These are phyloP conservation scores for Pica pica DNA, from an alignment of 2,113 vertebrate species.

Conservation along the genomic window DNA sequence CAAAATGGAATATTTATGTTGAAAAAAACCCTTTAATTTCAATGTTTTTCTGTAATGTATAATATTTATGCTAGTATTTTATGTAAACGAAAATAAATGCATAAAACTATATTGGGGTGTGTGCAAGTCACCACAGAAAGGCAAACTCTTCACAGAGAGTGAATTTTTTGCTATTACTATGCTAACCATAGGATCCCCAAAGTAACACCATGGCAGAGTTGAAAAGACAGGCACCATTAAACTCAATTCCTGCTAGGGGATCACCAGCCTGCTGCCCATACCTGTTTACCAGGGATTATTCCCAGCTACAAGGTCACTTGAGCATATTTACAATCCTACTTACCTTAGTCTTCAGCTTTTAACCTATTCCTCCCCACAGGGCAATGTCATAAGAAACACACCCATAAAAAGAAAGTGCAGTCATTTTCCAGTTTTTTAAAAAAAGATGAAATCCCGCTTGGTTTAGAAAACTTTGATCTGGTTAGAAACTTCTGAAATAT, in stretches of 20 bases:
- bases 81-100: background rate
- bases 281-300: background rate
- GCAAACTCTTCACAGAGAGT: background rate
- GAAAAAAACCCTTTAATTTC: background rate
- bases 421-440: background rate
- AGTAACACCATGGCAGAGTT: background rate
- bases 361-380: background rate
- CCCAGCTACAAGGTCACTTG: background rate
- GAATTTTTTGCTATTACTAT: rapidly evolving
- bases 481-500: background rate
- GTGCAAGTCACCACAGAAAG: background rate
- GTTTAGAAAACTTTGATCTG: background rate
- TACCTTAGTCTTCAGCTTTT: background rate
- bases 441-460: background rate
- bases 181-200: background rate
- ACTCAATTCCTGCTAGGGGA: background rate
- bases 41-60: background rate
- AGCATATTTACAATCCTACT: background rate
- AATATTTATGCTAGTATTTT: background rate
- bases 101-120: background rate
- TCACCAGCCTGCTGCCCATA: background rate
- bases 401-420: background rate
- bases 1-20: background rate
- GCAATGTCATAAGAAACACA: background rate
- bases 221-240: background rate